Percentiles rank a stretch among this genome's conserved stretches.
Conservation (phyloP, 2,113 vertebrate genomes). For the Numida meleagris region DNA sequence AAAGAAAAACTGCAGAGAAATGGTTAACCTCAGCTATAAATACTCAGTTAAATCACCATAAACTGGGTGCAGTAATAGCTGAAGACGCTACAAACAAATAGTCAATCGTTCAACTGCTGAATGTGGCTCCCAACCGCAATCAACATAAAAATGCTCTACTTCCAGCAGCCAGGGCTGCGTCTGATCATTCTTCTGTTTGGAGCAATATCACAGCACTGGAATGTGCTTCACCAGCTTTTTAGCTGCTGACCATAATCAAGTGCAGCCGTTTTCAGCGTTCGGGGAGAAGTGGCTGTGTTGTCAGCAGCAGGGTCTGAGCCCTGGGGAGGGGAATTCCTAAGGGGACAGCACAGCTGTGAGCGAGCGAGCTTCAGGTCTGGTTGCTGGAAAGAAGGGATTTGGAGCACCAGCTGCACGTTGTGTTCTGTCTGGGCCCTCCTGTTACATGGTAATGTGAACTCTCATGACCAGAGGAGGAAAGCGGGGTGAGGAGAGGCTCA, state of each 20-base stretch:
- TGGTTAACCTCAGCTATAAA: constrained; percentile 54
- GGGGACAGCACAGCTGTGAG: not conserved
- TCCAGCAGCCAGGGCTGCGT: not conserved
- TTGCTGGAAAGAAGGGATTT: not conserved
- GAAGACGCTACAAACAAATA: constrained; percentile 23
- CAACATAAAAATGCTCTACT: not conserved
- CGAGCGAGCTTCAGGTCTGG: not conserved
- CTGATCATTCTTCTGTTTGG: not conserved
- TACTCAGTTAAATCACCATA: constrained; percentile 41
- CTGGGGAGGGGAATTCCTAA: not conserved
- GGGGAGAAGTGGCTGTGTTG: not conserved
- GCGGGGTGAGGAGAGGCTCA: not conserved
- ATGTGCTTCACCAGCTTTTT: constrained; percentile 15
- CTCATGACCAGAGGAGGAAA: not conserved
- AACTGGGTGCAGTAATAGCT: not conserved
- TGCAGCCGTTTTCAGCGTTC: not conserved
- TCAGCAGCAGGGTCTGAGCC: not conserved
- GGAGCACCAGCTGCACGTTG: not conserved
- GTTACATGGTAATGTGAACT: not conserved
- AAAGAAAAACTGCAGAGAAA: constrained; percentile 58
- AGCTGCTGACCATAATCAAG: not conserved
- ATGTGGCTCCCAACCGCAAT: constrained; percentile 21
- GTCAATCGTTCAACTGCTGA: not conserved
- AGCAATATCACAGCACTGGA: not conserved
- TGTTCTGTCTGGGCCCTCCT: not conserved